Evolutionary conservation across 2,113 vertebrate species (phyloP), one percentile per base, ranked within the genome.

Genomic region (Asarcornis scutulata): DNA sequence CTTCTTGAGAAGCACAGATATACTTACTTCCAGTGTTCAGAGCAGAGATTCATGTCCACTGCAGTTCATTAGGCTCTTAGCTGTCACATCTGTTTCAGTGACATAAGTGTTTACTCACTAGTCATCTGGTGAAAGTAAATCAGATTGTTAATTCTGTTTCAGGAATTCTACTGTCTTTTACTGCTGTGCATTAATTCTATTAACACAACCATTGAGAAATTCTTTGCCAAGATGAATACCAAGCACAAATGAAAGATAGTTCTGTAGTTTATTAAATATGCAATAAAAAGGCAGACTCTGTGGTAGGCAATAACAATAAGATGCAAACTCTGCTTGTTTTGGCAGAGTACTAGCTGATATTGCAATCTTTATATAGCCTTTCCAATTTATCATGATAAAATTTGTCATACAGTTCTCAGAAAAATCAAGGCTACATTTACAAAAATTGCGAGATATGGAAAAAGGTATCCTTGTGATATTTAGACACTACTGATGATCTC

Each of bases 201-300:
- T 93, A 90, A 83, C 60, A 86, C 15, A 92, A 21, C 17, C 23
- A 0, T 27, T 89, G 74, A 93, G 85, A 93, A 87, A 86, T 38
- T 80, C 83, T 59, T 71, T 86, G 74, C 34, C 73, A 91, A 68
- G 79, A 73, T 59, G 26, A 91, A 83, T 83, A 66, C 48, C 66
- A 80, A 94, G 58, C n/a, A 31, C 36, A 80, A 90, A 89, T 56
- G 64, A 82, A 91, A 88, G 42, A 58, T 63, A 71, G 48, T 56
- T 82, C 42, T 77, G 67, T 44, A 83, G 72, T 87, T 96, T 87
- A 75, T 92, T 88, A 93, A 83, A 89, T 34, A 89, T 66, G 56
- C 90, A 56, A 86, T 66, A 91, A 86, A 93, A 79, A 46, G 31
- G 32, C 67, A 89, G 66, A 63, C 48, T 71, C 3, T 50, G 72